Percentiles rank a stretch among this genome's conserved stretches.
phyloP scores from a whole-genome alignment of 2,113 vertebrate genomes.

The Seriola dumerili region DNA sequence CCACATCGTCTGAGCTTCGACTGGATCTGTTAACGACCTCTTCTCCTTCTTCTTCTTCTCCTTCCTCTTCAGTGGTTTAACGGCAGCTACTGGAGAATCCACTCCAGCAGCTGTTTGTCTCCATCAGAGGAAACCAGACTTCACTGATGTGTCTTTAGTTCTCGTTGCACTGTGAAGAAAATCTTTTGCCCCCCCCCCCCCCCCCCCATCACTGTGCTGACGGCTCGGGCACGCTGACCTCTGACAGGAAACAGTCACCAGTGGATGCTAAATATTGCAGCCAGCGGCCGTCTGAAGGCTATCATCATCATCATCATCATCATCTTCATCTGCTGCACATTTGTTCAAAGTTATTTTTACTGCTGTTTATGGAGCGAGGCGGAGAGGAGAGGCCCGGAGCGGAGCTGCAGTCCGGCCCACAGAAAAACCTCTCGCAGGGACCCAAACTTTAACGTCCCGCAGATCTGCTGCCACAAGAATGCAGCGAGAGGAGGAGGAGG shows the following conservation, averaged over 20 bases:
- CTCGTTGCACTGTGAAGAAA: too few species aligned
- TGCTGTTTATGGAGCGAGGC: slow-evolving; percentile 46
- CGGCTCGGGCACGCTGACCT: background rate
- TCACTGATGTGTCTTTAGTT: too few species aligned
- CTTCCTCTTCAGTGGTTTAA: too few species aligned
- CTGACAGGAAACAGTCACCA: background rate
- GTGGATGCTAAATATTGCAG: slow-evolving; percentile 15
- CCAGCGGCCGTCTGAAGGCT: background rate
- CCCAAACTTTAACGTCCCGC: slow-evolving; percentile 37
- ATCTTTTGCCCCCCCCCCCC: too few species aligned
- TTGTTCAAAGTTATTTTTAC: slow-evolving; percentile 62
- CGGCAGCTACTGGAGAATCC: too few species aligned
- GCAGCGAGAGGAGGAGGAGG: slow-evolving; percentile 9
- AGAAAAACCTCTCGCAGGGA: slow-evolving; percentile 18
- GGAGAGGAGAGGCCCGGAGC: background rate
- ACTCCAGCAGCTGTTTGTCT: too few species aligned
- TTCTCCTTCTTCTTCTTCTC: too few species aligned
- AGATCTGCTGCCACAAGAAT: slow-evolving; percentile 69
- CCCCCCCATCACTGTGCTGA: background rate
- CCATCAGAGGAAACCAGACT: too few species aligned
- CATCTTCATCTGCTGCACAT: slow-evolving; percentile 57
- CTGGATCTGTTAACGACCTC: too few species aligned
- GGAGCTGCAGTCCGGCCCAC: slow-evolving; percentile 11
- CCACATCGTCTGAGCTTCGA: too few species aligned
- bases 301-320: background rate